Conservation (phyloP, 2,888 invertebrate genomes). For the Liposcelis brunnea region DNA sequence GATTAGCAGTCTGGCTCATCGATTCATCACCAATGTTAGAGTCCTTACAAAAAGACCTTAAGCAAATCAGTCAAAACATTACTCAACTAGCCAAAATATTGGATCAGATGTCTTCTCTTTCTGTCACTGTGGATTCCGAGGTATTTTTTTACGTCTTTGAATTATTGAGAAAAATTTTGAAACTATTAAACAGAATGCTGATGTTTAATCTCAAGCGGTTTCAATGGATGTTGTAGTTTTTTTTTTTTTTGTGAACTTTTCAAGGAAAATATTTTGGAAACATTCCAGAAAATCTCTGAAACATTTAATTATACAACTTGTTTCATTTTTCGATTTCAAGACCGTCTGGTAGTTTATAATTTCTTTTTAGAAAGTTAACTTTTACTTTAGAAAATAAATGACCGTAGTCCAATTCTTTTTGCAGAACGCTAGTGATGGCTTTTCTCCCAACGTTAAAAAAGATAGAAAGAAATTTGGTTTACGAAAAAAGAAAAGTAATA, state of each 20-base stretch:
- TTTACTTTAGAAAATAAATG: no score
- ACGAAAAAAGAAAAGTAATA: conserved; percentile 43
- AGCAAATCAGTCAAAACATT: conserved; percentile 48
- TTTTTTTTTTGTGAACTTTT: no score
- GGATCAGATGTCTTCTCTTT: conserved; percentile 27
- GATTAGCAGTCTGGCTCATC: conserved; percentile 47
- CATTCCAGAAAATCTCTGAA: neutral
- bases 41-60: conserved; percentile 43
- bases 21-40: conserved; percentile 46
- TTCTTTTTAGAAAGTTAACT: no score
- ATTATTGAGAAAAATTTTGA: no score
- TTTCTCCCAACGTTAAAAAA: conserved; percentile 47
- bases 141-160: conserved; percentile 23
- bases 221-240: neutral
- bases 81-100: conserved; percentile 46
- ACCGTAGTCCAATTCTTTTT: no score
- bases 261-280: no score
- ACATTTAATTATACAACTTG: no score
- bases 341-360: no score
- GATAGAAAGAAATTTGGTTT: conserved; percentile 50
- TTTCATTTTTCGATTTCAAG: no score
- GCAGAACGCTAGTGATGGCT: conserved; percentile 29
- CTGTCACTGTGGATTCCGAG: conserved; percentile 30
- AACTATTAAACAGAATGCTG: no score
- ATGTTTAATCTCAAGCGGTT: no score